Base-by-base conservation (phyloP, 2,888 invertebrate genomes). In the Arrhopalites spinosus region DNA sequence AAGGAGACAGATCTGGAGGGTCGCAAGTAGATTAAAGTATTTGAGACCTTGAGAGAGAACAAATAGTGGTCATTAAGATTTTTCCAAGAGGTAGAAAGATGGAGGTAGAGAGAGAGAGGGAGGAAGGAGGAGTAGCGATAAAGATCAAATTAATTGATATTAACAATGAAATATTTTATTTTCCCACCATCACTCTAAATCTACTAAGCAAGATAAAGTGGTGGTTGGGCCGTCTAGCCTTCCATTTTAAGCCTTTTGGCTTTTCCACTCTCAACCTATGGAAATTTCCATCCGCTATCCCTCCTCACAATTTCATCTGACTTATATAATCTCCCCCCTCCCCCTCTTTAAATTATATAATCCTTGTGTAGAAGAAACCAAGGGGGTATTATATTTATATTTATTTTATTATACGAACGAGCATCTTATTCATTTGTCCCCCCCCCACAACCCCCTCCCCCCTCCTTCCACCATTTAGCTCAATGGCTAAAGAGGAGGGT, bases 81-180 rank as follows among this genome's bases (percentile, higher is more conserved):
- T n/a, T n/a, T n/a, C n/a, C n/a, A n/a, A 36, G 36, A 36, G 36
- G 36, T 3, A 36, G 36, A 36, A 15, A n/a, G 50, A n/a, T 36
- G 36, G 36, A 36, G 36, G 36, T 3, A 36, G 36, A 36, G 5
- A 36, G 36, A 11, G 36, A 7, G 3, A 36, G 36, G 36, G 11
- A 36, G 5, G 36, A n/a, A 69, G 25, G 23, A 25, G 47, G 69
- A 53, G 53, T 69, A 29, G 53, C 23, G 69, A 69, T 69, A 69
- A 50, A 69, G 69, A 69, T 69, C 69, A 69, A 69, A 69, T 69
- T 69, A 69, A 69, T 69, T 69, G 69, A 69, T 69, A 69, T 69
- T 69, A 69, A 53, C 53, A 69, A 53, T 27, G 69, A 69, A 69
- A 69, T 69, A 69, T 69, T 69, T 69, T 69, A 69, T 69, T 50